Percentiles rank a stretch among this genome's conserved stretches.
Evolutionary conservation across 2,797 vertebrate species (phyloP).

Genomic region (Enteromius fasciolatus): DNA sequence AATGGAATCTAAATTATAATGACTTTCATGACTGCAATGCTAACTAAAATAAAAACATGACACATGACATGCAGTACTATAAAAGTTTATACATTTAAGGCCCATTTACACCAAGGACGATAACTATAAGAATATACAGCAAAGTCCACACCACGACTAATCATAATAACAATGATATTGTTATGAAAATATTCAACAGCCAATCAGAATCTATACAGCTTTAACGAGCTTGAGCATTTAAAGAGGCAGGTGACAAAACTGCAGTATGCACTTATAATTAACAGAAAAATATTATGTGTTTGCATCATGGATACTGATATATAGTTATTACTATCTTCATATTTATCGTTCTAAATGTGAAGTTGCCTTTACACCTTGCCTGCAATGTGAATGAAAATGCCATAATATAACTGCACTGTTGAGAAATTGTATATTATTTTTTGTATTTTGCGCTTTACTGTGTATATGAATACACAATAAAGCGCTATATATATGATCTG

Average conservation of each 20-base stretch:
- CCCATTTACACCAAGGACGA: neutral
- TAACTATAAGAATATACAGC: neutral
- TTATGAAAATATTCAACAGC: neutral
- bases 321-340: neutral
- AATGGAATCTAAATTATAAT: neutral
- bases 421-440: neutral
- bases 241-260: neutral
- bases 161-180: neutral
- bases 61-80: neutral
- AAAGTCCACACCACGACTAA: neutral
- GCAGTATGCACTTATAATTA: neutral
- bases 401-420: neutral
- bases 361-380: neutral
- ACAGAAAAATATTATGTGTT: neutral
- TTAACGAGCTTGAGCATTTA: neutral
- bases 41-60: conserved; percentile 3
- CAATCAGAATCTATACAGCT: neutral
- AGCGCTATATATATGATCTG: no score
- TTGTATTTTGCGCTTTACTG: no score
- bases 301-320: neutral
- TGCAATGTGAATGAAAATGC: neutral
- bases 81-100: neutral
- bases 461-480: no score
- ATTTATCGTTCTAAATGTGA: neutral
- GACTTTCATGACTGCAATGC: neutral